A percentile compares a stretch with the other conserved stretches of the same genome.
These are phyloP conservation scores for Elysia chlorotica DNA, from an alignment of 1,140 invertebrate species.

Conservation along the genomic window DNA sequence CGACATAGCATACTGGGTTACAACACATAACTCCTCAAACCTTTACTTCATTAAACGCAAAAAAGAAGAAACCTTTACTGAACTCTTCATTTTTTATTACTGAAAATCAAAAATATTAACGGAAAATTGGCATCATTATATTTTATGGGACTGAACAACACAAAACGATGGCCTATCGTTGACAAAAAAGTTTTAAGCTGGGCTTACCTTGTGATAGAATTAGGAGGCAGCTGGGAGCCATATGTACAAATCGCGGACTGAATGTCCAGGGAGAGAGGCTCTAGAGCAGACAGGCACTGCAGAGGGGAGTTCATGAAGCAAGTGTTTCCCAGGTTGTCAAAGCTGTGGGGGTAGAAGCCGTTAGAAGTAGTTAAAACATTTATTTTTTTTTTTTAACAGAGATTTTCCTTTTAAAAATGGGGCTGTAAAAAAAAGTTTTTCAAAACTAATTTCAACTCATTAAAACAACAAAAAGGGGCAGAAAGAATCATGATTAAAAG, in stretches of 20 bases:
- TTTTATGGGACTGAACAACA: too few relatives aligned
- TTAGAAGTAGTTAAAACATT: not conserved
- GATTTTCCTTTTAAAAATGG: too few relatives aligned
- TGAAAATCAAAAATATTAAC: too few relatives aligned
- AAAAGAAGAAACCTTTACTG: not conserved
- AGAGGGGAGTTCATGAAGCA: slow-evolving; percentile 63
- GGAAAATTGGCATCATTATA: too few relatives aligned
- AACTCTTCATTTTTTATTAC: too few relatives aligned
- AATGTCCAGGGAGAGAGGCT: slow-evolving; percentile 51
- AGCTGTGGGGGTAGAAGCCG: slow-evolving; percentile 48
- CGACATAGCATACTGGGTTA: too few relatives aligned
- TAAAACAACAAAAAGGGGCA: too few relatives aligned
- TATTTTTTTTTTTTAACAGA: too few relatives aligned
- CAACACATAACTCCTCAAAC: not conserved
- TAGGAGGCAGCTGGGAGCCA: slow-evolving; percentile 23
- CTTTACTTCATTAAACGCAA: not conserved
- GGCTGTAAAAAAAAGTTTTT: too few relatives aligned
- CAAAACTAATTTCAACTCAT: too few relatives aligned
- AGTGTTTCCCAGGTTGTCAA: slow-evolving; percentile 62
- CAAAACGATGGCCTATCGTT: not conserved
- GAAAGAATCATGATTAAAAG: too few relatives aligned
- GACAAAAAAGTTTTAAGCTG: not conserved
- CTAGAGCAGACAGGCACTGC: slow-evolving; percentile 55
- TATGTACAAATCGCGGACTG: slow-evolving; percentile 30
- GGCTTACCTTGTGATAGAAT: slow-evolving; percentile 45